phyloP scores from a whole-genome alignment of 2,797 vertebrate species.

The Kryptopterus vitreolus region DNA sequence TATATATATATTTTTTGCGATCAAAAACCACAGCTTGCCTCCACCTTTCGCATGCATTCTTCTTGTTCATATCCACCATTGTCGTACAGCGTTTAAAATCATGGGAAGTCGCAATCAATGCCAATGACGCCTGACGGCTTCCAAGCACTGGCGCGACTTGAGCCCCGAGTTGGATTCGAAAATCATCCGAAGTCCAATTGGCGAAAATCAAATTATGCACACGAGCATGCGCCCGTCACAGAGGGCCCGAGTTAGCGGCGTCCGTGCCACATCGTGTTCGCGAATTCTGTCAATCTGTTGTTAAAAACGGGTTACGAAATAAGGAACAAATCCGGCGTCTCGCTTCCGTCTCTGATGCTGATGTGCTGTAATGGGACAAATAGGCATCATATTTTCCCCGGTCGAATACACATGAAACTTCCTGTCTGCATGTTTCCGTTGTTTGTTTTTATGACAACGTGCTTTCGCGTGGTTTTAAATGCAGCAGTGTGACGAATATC shows the following conservation, averaged over 20 bases:
- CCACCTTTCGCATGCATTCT: conserved; percentile 34
- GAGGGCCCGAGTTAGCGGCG: conserved; percentile 86
- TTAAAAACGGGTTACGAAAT: conserved; percentile 98
- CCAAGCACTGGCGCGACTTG: conserved; percentile 69
- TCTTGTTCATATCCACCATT: conserved; percentile 53
- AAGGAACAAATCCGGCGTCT: conserved; percentile 91
- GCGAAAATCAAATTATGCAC: conserved; percentile 90
- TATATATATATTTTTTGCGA: no score
- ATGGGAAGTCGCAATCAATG: conserved; percentile 55
- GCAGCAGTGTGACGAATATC: background rate
- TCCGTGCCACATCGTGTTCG: conserved; percentile 90
- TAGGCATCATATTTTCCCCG: conserved; percentile 90
- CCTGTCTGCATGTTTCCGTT: conserved; percentile 85
- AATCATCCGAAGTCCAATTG: conserved; percentile 65
- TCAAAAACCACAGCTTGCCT: conserved; percentile 20
- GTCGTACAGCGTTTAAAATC: conserved; percentile 58
- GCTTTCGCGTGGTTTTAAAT: conserved; percentile 69
- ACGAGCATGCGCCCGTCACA: conserved; percentile 87
- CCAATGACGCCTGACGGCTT: conserved; percentile 83
- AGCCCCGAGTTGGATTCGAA: background rate
- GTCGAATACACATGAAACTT: conserved; percentile 95
- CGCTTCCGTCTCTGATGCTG: conserved; percentile 86
- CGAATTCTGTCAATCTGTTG: conserved; percentile 97
- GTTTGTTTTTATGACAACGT: conserved; percentile 83
- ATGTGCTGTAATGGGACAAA: conserved; percentile 93